A percentile compares a stretch with the other conserved stretches of the same genome.
phyloP scores from a whole-genome alignment of 1,140 invertebrate species.

The Pectinophora gossypiella region DNA sequence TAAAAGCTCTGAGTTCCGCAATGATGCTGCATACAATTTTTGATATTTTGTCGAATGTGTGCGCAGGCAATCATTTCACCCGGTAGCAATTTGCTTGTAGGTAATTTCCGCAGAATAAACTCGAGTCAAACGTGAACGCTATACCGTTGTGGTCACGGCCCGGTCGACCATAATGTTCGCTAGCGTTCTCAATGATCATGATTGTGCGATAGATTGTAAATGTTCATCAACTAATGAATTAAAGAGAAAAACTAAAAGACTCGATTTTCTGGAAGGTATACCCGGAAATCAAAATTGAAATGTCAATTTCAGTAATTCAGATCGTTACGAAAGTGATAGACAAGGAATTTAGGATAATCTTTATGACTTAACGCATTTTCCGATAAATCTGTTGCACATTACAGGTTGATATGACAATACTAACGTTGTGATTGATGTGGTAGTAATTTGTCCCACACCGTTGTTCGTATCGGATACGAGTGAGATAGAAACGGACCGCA shows the following conservation, averaged over 20 bases:
- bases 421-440: conserved; percentile 53
- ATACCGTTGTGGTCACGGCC: not conserved
- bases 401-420: conserved; percentile 48
- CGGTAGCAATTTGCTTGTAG: not conserved
- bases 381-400: not conserved
- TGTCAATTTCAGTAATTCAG: too few species aligned
- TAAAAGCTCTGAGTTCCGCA: conserved; percentile 23
- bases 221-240: too few species aligned
- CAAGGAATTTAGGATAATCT: not conserved
- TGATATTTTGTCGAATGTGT: not conserved
- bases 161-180: not conserved
- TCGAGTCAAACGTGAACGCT: not conserved
- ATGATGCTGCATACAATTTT: not conserved
- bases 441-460: conserved; percentile 61
- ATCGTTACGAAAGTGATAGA: not conserved
- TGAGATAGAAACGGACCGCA: conserved; percentile 40
- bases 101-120: not conserved
- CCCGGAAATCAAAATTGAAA: too few species aligned
- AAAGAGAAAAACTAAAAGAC: too few species aligned
- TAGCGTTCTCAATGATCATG: not conserved
- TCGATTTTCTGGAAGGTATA: too few species aligned
- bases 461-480: conserved; percentile 67
- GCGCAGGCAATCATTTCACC: not conserved
- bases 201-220: not conserved
- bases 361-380: not conserved